Conservation (phyloP, 2,888 invertebrate genomes). For the Stenchaetothrips biformis region DNA sequence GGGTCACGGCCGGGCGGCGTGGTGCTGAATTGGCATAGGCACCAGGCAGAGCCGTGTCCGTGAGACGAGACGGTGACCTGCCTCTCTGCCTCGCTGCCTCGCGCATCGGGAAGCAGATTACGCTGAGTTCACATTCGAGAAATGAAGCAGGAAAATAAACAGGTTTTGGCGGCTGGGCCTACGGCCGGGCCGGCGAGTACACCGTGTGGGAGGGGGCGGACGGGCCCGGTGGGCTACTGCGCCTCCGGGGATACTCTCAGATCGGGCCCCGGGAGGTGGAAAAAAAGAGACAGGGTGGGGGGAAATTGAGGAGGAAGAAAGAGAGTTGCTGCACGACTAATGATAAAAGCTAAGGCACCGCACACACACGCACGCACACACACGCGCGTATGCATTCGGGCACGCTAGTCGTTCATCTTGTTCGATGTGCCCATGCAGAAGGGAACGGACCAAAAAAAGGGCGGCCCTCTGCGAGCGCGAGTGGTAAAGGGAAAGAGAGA, state of each 20-base stretch:
- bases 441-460: background rate
- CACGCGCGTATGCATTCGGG: background rate
- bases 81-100: background rate
- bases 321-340: background rate
- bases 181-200: background rate
- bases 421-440: background rate
- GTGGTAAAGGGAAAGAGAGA: background rate
- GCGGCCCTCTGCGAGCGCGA: background rate
- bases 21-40: background rate
- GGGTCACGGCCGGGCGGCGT: background rate
- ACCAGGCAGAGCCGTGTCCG: too few species aligned
- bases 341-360: background rate
- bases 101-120: background rate
- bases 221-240: background rate
- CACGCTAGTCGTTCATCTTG: background rate
- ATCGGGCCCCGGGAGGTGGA: background rate
- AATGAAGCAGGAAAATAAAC: background rate
- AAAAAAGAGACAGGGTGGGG: background rate
- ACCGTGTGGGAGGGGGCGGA: constrained; percentile 10
- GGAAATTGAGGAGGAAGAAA: background rate
- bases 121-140: constrained; percentile 1
- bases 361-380: too few species aligned
- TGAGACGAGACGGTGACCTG: background rate
- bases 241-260: background rate
- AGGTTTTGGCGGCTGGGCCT: background rate